Conservation (phyloP, 2,797 vertebrate species). For the Argyrosomus regius region DNA sequence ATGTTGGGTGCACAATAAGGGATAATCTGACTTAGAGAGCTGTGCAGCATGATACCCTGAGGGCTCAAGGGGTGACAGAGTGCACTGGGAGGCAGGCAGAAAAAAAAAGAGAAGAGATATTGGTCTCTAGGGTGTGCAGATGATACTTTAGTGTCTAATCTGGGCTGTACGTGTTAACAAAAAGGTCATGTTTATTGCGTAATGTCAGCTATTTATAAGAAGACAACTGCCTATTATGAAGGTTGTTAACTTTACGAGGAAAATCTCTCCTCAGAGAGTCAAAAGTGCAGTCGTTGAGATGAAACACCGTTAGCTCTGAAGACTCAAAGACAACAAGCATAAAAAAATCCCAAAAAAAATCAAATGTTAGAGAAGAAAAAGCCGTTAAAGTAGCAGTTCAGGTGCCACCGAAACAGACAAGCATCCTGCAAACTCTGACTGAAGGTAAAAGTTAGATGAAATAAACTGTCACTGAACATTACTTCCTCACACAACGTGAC, state of each 20-base stretch:
- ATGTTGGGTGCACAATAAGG: conserved; percentile 69
- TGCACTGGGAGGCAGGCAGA: conserved; percentile 57
- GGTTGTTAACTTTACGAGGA: conserved; percentile 56
- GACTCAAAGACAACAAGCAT: background rate
- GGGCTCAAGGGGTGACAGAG: conserved; percentile 75
- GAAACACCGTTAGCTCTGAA: background rate
- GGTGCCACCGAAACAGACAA: background rate
- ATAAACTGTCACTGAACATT: conserved; percentile 54
- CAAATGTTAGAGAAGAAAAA: background rate
- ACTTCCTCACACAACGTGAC: conserved; percentile 57
- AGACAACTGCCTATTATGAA: conserved; percentile 43
- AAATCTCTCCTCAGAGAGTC: conserved; percentile 15
- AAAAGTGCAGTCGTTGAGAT: conserved; percentile 24
- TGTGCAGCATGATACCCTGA: conserved; percentile 72
- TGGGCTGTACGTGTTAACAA: conserved; percentile 43
- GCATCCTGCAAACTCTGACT: conserved; percentile 13
- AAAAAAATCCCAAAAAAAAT: background rate
- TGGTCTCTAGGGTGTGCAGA: conserved; percentile 53
- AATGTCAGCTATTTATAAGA: conserved; percentile 48
- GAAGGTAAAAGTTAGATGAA: conserved; percentile 42
- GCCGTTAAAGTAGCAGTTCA: background rate
- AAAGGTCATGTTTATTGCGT: conserved; percentile 46
- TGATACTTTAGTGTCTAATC: conserved; percentile 59
- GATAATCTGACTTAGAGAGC: conserved; percentile 73
- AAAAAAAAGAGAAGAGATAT: conserved; percentile 50